Percentiles rank a stretch among this genome's conserved stretches.
These are phyloP conservation scores for Pyrrhia umbra DNA, from an alignment of 2,888 invertebrate genomes.

Conservation along the genomic window DNA sequence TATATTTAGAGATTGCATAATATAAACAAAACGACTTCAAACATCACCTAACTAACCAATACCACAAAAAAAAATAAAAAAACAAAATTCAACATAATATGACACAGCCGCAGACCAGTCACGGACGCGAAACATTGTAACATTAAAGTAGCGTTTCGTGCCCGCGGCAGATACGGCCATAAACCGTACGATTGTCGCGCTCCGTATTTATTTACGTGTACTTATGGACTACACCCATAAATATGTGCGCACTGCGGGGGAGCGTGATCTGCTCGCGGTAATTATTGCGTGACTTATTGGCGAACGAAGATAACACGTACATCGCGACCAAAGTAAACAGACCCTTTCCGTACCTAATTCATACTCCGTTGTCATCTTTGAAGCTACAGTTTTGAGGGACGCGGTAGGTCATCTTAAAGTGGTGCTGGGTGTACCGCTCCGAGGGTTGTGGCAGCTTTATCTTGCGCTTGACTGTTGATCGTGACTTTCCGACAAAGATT, in stretches of 20 bases:
- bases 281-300: constrained; percentile 90
- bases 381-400: constrained; percentile 33
- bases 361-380: constrained; percentile 21
- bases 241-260: constrained; percentile 79
- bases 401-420: constrained; percentile 67
- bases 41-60: not conserved
- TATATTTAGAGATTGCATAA: too few relatives aligned
- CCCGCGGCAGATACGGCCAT: constrained; percentile 76
- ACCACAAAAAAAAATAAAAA: not conserved
- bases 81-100: not conserved
- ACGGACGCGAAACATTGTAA: constrained; percentile 63
- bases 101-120: constrained; percentile 27
- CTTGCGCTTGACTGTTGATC: constrained; percentile 86
- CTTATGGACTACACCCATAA: constrained; percentile 81
- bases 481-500: constrained; percentile 88
- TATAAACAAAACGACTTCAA: too few relatives aligned
- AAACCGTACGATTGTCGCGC: constrained; percentile 79
- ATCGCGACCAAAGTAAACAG: constrained; percentile 72
- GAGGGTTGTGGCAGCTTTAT: constrained; percentile 87
- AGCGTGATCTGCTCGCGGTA: constrained; percentile 86
- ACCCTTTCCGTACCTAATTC: constrained; percentile 60
- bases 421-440: constrained; percentile 75
- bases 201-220: constrained; percentile 79
- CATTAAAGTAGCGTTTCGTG: constrained; percentile 63
- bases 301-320: constrained; percentile 88